Evolutionary conservation across 2,113 vertebrate species (phyloP), one percentile per base, ranked within the genome.

Genomic region (Coracopsis vasa): DNA sequence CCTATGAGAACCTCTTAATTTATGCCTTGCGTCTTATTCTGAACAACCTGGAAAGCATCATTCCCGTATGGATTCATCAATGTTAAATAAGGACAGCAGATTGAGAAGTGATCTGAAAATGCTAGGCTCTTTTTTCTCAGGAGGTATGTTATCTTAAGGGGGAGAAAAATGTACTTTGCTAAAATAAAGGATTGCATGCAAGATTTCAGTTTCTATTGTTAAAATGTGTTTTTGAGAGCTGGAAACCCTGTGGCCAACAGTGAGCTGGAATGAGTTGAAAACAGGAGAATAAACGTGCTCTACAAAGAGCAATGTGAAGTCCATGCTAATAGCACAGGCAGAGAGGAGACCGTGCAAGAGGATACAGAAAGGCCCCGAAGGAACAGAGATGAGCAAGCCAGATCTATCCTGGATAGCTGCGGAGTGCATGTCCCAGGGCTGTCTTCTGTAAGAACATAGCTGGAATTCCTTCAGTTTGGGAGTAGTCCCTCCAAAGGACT

Each of bases 381-480:
- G 69, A 89, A 37, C 45, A 58, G 67, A 61, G 75, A 18, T 58
- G 45, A 91, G 42, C 86, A 62, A 70, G 10, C 7, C 72, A 81
- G 80, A 74, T 91, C 64, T 73, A 5, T 9, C 62, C 29, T 6
- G 0, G n/a, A 53, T 73, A 65, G 67, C 86, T 92, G 41, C 2
- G 2, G 60, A 53, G 37, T 44, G 83, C 62, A 14, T 21, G 54
- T 73, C 91, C 50, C 60, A 45, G 80, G 37, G 58, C 71, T 88
- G 48, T 77, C 62, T 86, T 77, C 86, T 58, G 7, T 20, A 67
- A 85, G 10, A 92, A 86, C 91, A 88, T 86, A 67, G 69, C n/a
- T 95, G 86, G 60, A 94, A 96, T 96, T 94, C 86, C 83, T 95
- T 50, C 47, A 9, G 16, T n/a, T 86, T 81, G 80, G 83, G 77